Evolutionary conservation across 2,113 vertebrate genomes (phyloP), one percentile per base, ranked within the genome.

Genomic region (Rhineura floridana): DNA sequence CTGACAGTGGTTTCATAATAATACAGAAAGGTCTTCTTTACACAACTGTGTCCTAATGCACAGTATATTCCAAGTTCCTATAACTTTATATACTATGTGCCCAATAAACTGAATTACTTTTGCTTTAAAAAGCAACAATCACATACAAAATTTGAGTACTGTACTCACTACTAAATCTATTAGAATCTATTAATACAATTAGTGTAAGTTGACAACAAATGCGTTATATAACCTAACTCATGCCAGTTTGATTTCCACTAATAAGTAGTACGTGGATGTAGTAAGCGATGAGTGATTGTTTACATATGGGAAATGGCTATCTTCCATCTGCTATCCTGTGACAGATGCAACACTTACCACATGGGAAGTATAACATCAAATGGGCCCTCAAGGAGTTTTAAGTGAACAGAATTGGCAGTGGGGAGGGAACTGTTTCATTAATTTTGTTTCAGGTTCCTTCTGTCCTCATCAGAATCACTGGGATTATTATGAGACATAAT

Each of bases 251-350:
- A 44, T 33, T 85, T 55, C 44, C 33, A 42, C 30, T 78, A 59
- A 36, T 65, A 65, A 86, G 73, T 63, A 7, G 59, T 65, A 78
- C 48, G 19, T 17, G 19, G 39, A 73, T 85, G 72, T 21, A 13
- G 72, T 85, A 85, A 76, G 72, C 28, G 30, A 77, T 86, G 72
- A 86, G 65, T 86, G 42, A 86, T 77, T 25, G 73, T 73, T 36
- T 86, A 65, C 84, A 86, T 86, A 86, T 8, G 84, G 84, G n/a
- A 65, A 86, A 86, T 17, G 59, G 73, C 59, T 63, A 67, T 67
- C 44, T 67, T 44, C 84, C 84, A 86, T 86, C 84, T 86, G 84
- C 42, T 78, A 50, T 50, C 84, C 33, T 48, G 42, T 78, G 84
- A 86, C 84, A 77, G 73, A 78, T 78, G 84, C 84, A 76, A 63